Conservation (phyloP, 37 sponge, comb jelly and placozoan genomes). For the Ephydatia muelleri region DNA sequence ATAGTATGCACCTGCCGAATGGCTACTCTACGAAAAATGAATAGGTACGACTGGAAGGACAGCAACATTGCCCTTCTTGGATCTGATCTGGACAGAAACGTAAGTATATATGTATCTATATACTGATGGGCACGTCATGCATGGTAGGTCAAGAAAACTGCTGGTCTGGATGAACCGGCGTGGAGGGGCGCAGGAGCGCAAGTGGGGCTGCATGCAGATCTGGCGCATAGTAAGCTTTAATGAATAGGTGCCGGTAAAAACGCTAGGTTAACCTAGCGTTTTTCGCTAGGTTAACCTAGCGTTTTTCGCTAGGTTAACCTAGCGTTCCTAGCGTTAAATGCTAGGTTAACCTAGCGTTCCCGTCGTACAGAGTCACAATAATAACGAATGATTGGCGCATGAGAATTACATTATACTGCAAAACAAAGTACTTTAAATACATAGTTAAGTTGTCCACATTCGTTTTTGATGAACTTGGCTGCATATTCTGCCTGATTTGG, state of each 20-base stretch:
- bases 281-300: too few relatives aligned
- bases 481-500: too few relatives aligned
- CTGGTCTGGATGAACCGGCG: conserved; percentile 81
- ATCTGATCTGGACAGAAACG: conserved; percentile 74
- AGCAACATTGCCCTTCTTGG: conserved; percentile 89
- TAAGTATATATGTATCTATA: neutral
- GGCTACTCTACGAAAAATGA: conserved; percentile 64
- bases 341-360: too few relatives aligned
- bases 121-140: neutral
- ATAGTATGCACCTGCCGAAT: conserved; percentile 14
- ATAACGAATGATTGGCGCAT: too few relatives aligned
- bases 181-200: conserved; percentile 75
- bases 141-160: conserved; percentile 69
- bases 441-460: too few relatives aligned
- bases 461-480: too few relatives aligned
- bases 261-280: too few relatives aligned
- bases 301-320: too few relatives aligned
- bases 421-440: too few relatives aligned
- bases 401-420: too few relatives aligned
- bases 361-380: too few relatives aligned
- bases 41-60: conserved; percentile 91
- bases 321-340: conserved; percentile 20
- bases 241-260: too few relatives aligned
- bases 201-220: conserved; percentile 83
- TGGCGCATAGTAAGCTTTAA: conserved; percentile 91